phyloP scores from a whole-genome alignment of 1,140 invertebrate species.

The Leptestheria dahalacensis region DNA sequence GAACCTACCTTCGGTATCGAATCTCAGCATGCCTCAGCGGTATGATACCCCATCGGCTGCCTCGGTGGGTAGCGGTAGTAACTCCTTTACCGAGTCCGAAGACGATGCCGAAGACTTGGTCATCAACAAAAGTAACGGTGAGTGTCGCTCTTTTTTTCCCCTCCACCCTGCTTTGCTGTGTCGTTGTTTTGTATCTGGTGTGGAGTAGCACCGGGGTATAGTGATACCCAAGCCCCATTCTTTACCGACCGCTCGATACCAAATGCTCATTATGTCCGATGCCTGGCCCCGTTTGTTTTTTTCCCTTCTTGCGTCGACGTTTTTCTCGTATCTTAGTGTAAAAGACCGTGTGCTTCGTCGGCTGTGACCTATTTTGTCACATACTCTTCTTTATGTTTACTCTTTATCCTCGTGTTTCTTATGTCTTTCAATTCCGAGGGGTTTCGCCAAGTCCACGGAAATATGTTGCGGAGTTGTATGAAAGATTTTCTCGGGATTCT shows the following conservation, averaged over 20 bases:
- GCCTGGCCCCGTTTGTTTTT: too few relatives aligned
- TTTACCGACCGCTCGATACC: background rate
- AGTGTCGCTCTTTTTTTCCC: too few relatives aligned
- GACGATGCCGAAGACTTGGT: background rate
- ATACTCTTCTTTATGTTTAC: background rate
- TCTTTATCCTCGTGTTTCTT: background rate
- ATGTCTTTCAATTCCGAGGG: background rate
- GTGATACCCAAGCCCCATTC: too few relatives aligned
- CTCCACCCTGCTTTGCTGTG: too few relatives aligned
- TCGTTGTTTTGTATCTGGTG: too few relatives aligned
- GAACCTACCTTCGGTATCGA: background rate
- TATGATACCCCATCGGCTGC: background rate
- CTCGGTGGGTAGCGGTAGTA: slow-evolving; percentile 1
- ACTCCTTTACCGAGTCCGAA: slow-evolving; percentile 7
- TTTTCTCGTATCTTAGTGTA: background rate
- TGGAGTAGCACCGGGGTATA: too few relatives aligned
- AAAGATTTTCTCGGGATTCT: too few relatives aligned
- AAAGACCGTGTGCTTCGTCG: background rate
- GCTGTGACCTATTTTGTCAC: background rate
- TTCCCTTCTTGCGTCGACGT: too few relatives aligned
- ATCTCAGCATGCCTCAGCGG: background rate
- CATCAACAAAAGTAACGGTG: background rate
- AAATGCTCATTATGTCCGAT: background rate
- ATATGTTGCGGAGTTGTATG: too few relatives aligned
- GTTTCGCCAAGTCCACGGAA: background rate